Conservation (phyloP, 2,113 vertebrate genomes). For the Sprattus sprattus region DNA sequence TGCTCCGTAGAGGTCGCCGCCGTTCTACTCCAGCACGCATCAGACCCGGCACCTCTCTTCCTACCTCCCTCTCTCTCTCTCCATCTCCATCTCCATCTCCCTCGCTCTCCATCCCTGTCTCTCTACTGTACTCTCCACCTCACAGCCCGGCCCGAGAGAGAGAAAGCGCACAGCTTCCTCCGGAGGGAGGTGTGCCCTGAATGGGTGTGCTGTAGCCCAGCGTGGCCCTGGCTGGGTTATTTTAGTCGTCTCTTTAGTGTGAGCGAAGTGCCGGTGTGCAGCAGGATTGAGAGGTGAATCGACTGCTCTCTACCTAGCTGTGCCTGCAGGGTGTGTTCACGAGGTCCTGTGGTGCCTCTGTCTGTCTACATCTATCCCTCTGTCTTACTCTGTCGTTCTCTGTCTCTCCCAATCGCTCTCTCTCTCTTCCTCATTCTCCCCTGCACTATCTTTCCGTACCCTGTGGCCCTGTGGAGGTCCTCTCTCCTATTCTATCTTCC, state of each 20-base stretch:
- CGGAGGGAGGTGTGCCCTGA: background rate
- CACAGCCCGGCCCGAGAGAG: background rate
- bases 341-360: background rate
- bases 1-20: background rate
- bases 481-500: background rate
- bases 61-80: too few species aligned
- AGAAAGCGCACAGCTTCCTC: background rate
- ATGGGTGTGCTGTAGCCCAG: background rate
- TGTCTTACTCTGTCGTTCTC: background rate
- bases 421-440: background rate
- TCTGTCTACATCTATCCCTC: background rate
- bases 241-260: background rate
- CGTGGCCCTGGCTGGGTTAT: background rate
- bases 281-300: background rate
- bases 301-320: background rate
- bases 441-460: constrained; percentile 1
- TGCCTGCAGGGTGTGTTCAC: background rate
- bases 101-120: background rate
- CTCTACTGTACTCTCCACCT: background rate
- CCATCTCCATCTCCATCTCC: background rate
- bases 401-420: constrained; percentile 17
- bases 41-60: too few species aligned
- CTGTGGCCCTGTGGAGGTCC: constrained; percentile 7
- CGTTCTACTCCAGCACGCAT: too few species aligned
- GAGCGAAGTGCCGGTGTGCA: background rate